Conservation (phyloP, 2,888 invertebrate species). For the Drosophila hamatofila region DNA sequence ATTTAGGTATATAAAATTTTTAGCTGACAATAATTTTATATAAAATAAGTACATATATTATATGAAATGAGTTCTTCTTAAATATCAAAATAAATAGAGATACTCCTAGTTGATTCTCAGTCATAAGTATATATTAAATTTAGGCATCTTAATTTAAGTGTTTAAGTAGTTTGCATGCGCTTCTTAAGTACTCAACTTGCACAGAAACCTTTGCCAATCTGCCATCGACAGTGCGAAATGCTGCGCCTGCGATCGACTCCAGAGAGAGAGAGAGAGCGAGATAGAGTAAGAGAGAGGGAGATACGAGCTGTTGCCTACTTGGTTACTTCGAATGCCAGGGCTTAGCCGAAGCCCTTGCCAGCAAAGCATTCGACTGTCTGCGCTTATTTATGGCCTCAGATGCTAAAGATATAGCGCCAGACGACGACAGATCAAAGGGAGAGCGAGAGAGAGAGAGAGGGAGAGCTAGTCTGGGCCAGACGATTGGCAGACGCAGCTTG, state of each 20-base stretch:
- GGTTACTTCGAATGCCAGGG: slow-evolving; percentile 73
- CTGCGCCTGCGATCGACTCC: slow-evolving; percentile 50
- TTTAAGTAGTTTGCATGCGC: slow-evolving; percentile 35
- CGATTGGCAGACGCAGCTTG: slow-evolving; percentile 35
- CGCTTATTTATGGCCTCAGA: slow-evolving; percentile 83
- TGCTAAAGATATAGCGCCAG: slow-evolving; percentile 83
- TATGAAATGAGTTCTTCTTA: too few relatives aligned
- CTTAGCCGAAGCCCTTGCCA: slow-evolving; percentile 47
- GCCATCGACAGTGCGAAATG: slow-evolving; percentile 64
- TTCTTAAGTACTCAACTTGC: slow-evolving; percentile 28
- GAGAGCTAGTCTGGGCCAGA: slow-evolving; percentile 29
- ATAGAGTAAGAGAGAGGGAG: not conserved
- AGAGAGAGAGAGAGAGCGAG: not conserved
- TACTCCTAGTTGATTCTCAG: not conserved
- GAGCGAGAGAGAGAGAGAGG: slow-evolving; percentile 11
- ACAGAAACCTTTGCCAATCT: slow-evolving; percentile 35
- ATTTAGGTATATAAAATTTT: too few relatives aligned
- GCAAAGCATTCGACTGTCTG: slow-evolving; percentile 76
- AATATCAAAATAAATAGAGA: not conserved
- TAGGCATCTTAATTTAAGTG: slow-evolving; percentile 22
- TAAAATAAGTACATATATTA: too few relatives aligned
- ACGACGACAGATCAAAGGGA: slow-evolving; percentile 56
- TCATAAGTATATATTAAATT: not conserved
- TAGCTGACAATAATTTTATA: too few relatives aligned
- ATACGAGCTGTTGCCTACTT: slow-evolving; percentile 55